phyloP scores from a whole-genome alignment of 2,113 vertebrate species.

The Tympanuchus pallidicinctus region DNA sequence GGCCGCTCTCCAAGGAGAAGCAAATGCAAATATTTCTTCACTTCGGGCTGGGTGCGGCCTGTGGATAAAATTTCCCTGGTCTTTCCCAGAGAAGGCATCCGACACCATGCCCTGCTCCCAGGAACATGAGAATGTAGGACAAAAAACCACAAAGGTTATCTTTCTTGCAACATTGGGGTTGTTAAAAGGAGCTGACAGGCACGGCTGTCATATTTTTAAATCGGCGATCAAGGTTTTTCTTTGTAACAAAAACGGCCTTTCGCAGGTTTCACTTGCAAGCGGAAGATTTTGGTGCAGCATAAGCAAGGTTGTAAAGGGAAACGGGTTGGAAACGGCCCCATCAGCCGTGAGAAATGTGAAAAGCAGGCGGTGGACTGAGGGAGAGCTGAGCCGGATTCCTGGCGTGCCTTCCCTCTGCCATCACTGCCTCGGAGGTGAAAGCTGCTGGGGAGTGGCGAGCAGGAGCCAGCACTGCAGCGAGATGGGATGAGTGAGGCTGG shows the following conservation, averaged over 20 bases:
- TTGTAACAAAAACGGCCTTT: not conserved
- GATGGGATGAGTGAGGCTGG: not conserved
- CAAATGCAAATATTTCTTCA: slow-evolving; percentile 66
- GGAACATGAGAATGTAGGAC: not conserved
- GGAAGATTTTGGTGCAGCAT: accelerated
- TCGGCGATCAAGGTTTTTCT: not conserved
- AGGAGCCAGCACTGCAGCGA: not conserved
- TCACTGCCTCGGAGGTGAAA: not conserved
- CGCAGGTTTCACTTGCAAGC: not conserved
- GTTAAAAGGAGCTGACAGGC: not conserved
- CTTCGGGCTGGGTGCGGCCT: slow-evolving; percentile 16
- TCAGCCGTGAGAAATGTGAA: not conserved
- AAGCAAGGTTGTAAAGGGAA: not conserved
- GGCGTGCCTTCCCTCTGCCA: not conserved
- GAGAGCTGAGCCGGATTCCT: not conserved
- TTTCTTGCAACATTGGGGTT: not conserved
- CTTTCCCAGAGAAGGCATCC: not conserved
- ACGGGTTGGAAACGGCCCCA: accelerated
- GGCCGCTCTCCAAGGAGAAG: slow-evolving; percentile 63
- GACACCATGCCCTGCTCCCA: not conserved
- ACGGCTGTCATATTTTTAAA: not conserved
- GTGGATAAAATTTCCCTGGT: slow-evolving; percentile 6
- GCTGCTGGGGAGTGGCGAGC: not conserved
- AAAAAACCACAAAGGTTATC: not conserved
- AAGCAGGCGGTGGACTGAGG: not conserved